phyloP scores from a whole-genome alignment of 2,113 vertebrate species.

The Mungos mungo region DNA sequence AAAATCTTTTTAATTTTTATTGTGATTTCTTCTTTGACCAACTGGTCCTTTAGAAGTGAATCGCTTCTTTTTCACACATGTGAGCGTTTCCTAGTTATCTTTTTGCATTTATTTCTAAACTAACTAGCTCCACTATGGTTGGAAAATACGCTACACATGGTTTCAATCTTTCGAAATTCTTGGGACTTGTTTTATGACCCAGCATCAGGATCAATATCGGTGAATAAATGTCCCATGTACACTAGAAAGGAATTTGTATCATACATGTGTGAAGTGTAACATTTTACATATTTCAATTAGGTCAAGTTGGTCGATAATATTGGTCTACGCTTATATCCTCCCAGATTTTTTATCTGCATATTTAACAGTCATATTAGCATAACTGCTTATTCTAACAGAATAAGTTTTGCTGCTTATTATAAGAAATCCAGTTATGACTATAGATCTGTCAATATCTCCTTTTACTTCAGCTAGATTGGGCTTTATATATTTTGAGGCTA shows the following conservation, averaged over 20 bases:
- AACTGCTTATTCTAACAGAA: constrained; percentile 5
- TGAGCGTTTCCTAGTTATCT: neutral
- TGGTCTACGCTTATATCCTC: neutral
- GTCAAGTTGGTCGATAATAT: neutral
- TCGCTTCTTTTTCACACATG: neutral
- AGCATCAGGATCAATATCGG: neutral
- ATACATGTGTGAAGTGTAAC: neutral
- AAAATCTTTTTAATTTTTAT: neutral
- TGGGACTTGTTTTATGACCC: neutral
- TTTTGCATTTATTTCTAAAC: neutral
- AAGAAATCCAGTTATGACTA: neutral
- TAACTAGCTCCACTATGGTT: neutral
- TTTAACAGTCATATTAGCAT: neutral
- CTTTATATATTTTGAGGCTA: neutral
- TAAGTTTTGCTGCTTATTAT: neutral
- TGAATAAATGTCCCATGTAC: neutral
- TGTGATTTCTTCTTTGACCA: neutral
- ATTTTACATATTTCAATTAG: neutral
- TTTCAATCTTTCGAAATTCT: neutral
- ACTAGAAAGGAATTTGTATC: neutral
- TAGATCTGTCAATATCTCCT: neutral
- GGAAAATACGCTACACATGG: neutral
- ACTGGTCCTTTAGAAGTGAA: neutral
- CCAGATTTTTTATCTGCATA: neutral
- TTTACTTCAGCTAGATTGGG: neutral